Base-by-base conservation (phyloP, 2,113 vertebrate species). In the Megaptera novaeangliae region DNA sequence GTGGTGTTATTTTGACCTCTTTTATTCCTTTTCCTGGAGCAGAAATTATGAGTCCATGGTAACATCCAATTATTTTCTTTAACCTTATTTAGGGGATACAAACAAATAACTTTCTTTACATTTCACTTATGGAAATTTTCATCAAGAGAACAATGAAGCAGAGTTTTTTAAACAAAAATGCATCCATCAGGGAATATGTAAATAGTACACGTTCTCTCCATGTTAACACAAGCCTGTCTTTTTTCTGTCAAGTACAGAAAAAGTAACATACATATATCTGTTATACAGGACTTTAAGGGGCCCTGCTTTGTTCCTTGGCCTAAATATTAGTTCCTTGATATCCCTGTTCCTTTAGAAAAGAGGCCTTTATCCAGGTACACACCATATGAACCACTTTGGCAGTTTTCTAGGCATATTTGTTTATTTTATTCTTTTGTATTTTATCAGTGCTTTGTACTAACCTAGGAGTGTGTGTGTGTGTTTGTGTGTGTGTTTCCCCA, bases 1-100 rank as follows among this genome's bases (percentile, higher is more conserved):
- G 0, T 0, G 0, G 9, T 27, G 8, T 2, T 23, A 31, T 41
- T 66, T n/a, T 52, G 3, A 64, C 25, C 46, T 39, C 15, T 46
- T 66, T 89, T 63, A 18, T 74, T 34, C 9, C 9, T 68, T 77
- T 63, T 84, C 14, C 31, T 81, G 2, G 0, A 74, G 10, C 10
- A 85, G 57, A 72, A 49, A 59, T 57, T n/a, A 18, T 49, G 5
- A 81, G 14, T 52, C 9, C 31, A 20, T 8, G 6, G 3, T 66
- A 18, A 31, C 31, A 97, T n/a, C 17, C 25, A 68, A 23, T 31
- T 63, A 44, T 64, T 46, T 57, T 49, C 20, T 75, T 46, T 49
- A 63, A 55, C 5, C 1, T 8, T 75, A 69, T 29, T 10, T 15
- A 11, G 25, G 1, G 5, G 15, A 6, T 44, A 31, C 4, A 68